Base-by-base conservation (phyloP, 2,888 invertebrate genomes). In the Parnassius glacialis region DNA sequence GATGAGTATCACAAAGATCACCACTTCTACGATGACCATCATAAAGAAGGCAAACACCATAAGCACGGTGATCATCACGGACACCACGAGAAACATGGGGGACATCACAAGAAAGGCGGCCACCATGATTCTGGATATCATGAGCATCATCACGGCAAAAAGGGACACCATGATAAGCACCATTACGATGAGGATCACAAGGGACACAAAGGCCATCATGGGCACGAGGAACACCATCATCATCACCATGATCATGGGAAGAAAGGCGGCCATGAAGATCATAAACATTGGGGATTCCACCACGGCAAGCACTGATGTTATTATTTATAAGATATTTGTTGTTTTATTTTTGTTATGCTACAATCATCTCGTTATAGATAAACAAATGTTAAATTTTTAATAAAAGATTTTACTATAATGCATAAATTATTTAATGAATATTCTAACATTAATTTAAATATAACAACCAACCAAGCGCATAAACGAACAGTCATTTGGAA, bases 1-100 rank as follows among this genome's bases (percentile, higher is more conserved):
- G 96, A 97, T 78, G 97, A 97, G 79, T 96, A 94, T 83, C 95
- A 96, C 76, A 97, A 97, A 83, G 95, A 96, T 75, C 96, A 96
- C 80, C 96, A 96, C 90, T 97, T 97, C 92, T 97, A 97, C 84
- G 96, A 97, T 72, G 96, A 97, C 79, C 94, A 94, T 77, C 95
- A 97, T 84, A 96, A 96, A 76, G 95, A 95, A 62, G 96, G 96
- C 55, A 95, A 96, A 76, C 96, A 96, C 79, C 94, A 94, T 80
- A 97, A 96, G 76, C 95, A 95, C 74, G 96, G 96, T 10, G 92
- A 95, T 73, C 94, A 94, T 79, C 94, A 96, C 76, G 94, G 95
- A 61, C 94, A 96, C 76, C 96, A 96, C 75, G 94, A 94, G 61
- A 93, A 94, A 79, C 94, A 96, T 72, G 94, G 94, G 62, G 96